These are phyloP conservation scores for Zoanthus sansibaricus DNA, from an alignment of 92 coral and sea anemone genomes.

Conservation along the genomic window DNA sequence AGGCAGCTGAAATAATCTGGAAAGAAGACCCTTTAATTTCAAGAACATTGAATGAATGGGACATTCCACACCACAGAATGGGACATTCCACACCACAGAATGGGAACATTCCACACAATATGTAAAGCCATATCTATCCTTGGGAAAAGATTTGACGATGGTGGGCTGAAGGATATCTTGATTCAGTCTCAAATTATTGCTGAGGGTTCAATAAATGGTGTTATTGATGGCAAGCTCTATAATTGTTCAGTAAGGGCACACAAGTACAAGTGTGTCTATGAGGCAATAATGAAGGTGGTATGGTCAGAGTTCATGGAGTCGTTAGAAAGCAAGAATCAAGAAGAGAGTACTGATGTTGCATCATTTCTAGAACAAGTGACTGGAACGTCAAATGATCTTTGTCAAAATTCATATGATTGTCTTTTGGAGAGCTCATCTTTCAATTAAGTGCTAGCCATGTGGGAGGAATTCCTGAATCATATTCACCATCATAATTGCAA, in stretches of 20 bases:
- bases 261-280: conserved; percentile 38
- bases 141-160: conserved; percentile 8
- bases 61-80: no score
- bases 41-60: no score
- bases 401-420: conserved; percentile 8
- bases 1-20: conserved; percentile 55
- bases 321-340: conserved; percentile 33
- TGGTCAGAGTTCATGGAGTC: conserved; percentile 46
- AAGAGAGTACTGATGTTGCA: neutral
- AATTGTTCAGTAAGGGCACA: conserved; percentile 14
- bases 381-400: conserved; percentile 30
- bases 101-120: no score
- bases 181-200: conserved; percentile 32
- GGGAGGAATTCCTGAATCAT: conserved; percentile 3
- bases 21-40: conserved; percentile 2
- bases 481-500: conserved; percentile 49
- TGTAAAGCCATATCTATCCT: neutral
- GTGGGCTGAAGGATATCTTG: conserved; percentile 19
- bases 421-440: conserved; percentile 31
- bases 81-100: no score
- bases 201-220: conserved; percentile 8
- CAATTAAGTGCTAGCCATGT: neutral
- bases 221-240: conserved; percentile 41
- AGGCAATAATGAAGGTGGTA: conserved; percentile 46
- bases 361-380: conserved; percentile 28